These are phyloP conservation scores for Ichneumoninae sp. DNA, from an alignment of 2,888 invertebrate genomes.

Conservation along the genomic window DNA sequence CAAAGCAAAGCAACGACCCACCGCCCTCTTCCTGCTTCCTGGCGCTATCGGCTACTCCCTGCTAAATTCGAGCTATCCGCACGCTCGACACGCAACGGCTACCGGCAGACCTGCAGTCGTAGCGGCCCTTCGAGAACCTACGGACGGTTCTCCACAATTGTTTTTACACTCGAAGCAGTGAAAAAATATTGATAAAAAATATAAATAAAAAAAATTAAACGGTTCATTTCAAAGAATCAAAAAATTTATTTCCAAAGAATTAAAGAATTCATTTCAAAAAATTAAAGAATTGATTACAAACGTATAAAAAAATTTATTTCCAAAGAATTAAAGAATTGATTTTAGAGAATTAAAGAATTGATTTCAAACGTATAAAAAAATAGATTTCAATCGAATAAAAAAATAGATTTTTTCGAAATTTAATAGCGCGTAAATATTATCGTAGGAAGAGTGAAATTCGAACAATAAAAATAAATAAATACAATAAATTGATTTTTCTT, in stretches of 20 bases:
- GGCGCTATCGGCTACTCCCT: slow-evolving; percentile 15
- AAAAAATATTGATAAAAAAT: not conserved
- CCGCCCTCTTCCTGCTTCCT: slow-evolving; percentile 32
- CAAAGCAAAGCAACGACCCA: slow-evolving; percentile 52
- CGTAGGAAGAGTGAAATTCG: not conserved
- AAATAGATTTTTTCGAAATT: not conserved
- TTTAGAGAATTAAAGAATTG: too few species aligned
- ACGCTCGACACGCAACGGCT: slow-evolving; percentile 21
- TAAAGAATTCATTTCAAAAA: too few species aligned
- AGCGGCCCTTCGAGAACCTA: slow-evolving; percentile 1
- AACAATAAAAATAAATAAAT: not conserved
- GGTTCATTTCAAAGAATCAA: too few species aligned
- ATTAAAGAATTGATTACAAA: too few species aligned
- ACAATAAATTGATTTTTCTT: too few species aligned
- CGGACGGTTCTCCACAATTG: not conserved
- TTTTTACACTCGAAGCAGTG: not conserved
- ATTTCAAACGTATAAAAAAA: not conserved
- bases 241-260: too few species aligned
- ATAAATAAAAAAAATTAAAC: too few species aligned
- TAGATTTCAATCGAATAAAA: not conserved
- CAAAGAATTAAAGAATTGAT: too few species aligned
- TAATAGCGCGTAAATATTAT: not conserved
- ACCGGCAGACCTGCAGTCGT: slow-evolving; percentile 10
- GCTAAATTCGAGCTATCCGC: slow-evolving; percentile 29
- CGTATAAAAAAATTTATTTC: too few species aligned